Percentiles rank a stretch among this genome's conserved stretches.
Evolutionary conservation across 2,797 vertebrate species (phyloP).

Genomic region (Eurystomus glaucurus): DNA sequence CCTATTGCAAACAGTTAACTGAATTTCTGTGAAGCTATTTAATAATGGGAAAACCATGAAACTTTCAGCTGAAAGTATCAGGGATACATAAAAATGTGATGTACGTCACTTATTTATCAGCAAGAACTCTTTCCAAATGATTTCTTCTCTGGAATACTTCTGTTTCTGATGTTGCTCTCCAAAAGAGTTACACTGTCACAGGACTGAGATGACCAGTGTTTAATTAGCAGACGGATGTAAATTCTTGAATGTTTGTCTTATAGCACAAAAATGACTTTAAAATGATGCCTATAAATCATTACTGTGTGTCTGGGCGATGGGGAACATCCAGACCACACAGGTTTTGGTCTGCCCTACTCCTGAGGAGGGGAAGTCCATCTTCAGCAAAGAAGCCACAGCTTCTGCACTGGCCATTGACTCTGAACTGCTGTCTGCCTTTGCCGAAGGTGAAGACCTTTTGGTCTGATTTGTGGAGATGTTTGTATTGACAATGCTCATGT

Average conservation of each 20-base stretch:
- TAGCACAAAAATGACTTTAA: neutral
- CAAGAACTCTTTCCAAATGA: slow-evolving; percentile 4
- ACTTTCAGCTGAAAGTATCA: slow-evolving; percentile 58
- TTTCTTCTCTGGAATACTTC: neutral
- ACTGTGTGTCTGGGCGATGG: neutral
- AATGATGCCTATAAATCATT: neutral
- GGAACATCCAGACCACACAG: neutral
- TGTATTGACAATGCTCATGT: neutral
- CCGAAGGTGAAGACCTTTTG: neutral
- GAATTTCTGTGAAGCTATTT: slow-evolving; percentile 79
- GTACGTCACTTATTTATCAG: slow-evolving; percentile 53
- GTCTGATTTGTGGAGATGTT: neutral
- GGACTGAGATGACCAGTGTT: neutral
- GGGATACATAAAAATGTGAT: slow-evolving; percentile 64
- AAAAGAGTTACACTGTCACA: neutral
- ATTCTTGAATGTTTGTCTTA: neutral
- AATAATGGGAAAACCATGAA: slow-evolving; percentile 70
- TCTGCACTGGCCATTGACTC: neutral
- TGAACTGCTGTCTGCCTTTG: neutral
- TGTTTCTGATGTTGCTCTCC: neutral
- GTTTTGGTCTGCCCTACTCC: neutral
- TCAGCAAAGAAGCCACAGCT: neutral
- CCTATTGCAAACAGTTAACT: slow-evolving; percentile 54
- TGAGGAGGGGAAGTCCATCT: neutral
- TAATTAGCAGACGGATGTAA: neutral